Evolutionary conservation across 2,797 vertebrate species (phyloP).

Genomic region (Sebastes matsubarae): DNA sequence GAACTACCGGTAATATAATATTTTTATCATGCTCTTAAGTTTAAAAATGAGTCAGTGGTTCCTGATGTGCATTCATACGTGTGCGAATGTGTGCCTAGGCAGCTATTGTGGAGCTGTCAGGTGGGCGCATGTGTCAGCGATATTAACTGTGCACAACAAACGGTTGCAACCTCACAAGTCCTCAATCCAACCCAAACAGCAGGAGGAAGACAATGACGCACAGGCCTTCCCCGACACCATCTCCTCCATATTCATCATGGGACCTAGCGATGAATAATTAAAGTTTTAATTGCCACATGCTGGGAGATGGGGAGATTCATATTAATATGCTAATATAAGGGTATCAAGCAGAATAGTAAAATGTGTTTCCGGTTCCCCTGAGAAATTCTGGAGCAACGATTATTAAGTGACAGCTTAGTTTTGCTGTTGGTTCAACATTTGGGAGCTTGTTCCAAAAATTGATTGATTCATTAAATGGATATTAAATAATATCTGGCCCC

Average conservation of each 20-base stretch:
- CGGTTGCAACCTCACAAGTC: slow-evolving; percentile 29
- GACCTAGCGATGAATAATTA: slow-evolving; percentile 40
- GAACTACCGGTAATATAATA: neutral
- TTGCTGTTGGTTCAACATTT: neutral
- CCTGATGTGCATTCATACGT: neutral
- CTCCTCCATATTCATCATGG: slow-evolving; percentile 55
- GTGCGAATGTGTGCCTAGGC: slow-evolving; percentile 16
- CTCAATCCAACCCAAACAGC: slow-evolving; percentile 46
- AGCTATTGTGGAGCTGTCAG: slow-evolving; percentile 16
- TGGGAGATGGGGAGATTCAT: slow-evolving; percentile 20
- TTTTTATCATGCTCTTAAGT: neutral
- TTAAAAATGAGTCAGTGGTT: slow-evolving; percentile 27
- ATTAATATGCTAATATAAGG: slow-evolving; percentile 32
- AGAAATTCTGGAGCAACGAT: slow-evolving; percentile 1
- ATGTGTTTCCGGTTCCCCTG: slow-evolving; percentile 7
- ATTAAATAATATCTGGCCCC: neutral
- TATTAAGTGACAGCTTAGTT: neutral
- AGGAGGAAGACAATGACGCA: slow-evolving; percentile 56
- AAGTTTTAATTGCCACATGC: slow-evolving; percentile 33
- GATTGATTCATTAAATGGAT: neutral
- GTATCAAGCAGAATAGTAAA: slow-evolving; percentile 9
- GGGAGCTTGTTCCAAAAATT: neutral
- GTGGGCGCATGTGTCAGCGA: slow-evolving; percentile 38
- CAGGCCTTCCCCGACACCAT: slow-evolving; percentile 54
- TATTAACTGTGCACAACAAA: slow-evolving; percentile 34